These are phyloP conservation scores for Mormyrops boulengeri DNA, from an alignment of 2,797 vertebrate genomes.

Conservation along the genomic window DNA sequence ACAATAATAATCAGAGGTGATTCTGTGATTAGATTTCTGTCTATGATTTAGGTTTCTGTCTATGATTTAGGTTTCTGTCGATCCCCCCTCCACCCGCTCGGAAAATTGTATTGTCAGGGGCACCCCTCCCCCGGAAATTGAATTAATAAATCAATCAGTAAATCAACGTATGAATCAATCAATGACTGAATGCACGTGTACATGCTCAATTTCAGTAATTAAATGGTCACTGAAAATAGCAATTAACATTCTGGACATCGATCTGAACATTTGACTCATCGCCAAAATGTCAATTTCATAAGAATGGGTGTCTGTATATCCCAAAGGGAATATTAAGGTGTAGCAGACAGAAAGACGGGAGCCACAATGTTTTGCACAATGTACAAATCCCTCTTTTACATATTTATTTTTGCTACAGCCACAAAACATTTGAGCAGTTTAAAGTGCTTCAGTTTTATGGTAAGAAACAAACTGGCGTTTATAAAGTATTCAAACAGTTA, in stretches of 20 bases:
- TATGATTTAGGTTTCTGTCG: neutral
- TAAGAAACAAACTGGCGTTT: neutral
- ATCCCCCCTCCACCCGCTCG: neutral
- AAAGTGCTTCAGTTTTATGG: neutral
- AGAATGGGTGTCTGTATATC: neutral
- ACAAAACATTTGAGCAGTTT: neutral
- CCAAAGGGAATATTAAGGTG: neutral
- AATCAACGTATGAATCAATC: neutral
- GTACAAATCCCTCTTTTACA: neutral
- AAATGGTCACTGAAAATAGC: neutral
- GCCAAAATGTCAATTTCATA: neutral
- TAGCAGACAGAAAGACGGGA: neutral
- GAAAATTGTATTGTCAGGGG: neutral
- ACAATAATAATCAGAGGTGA: neutral
- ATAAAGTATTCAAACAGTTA: neutral
- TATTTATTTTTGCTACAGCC: neutral
- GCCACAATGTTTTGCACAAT: neutral
- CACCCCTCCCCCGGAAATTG: neutral
- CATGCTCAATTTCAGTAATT: neutral
- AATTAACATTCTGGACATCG: neutral
- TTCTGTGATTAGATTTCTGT: neutral
- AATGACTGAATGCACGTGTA: neutral
- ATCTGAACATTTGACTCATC: neutral
- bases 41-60: neutral
- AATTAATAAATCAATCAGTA: neutral